phyloP scores from a whole-genome alignment of 2,113 vertebrate genomes.

The Neogale vison region DNA sequence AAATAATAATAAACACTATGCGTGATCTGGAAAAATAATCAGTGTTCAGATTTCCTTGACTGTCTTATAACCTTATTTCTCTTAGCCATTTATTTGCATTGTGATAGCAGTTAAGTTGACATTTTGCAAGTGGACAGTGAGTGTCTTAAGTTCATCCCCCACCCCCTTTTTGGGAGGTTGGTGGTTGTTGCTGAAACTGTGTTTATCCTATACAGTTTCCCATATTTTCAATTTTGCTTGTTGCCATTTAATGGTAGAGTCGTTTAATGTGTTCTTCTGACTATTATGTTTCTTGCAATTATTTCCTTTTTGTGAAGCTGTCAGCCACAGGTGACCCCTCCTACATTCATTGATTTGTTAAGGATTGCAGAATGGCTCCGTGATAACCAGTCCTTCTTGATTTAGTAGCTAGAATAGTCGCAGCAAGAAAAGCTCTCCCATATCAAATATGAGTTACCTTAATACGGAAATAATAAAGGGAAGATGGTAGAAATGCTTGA shows the following conservation, averaged over 20 bases:
- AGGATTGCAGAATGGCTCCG: not conserved
- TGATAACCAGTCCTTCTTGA: not conserved
- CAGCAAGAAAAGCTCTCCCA: not conserved
- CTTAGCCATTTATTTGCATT: not conserved
- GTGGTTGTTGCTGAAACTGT: not conserved
- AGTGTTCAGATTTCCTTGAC: not conserved
- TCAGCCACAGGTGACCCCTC: not conserved
- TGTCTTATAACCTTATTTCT: not conserved
- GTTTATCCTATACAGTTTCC: not conserved
- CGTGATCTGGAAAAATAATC: not conserved
- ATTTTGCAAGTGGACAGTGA: not conserved
- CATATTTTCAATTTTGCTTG: not conserved
- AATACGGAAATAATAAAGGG: not conserved
- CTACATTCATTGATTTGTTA: not conserved
- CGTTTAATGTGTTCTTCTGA: not conserved
- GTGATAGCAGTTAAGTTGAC: not conserved
- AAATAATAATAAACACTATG: not conserved
- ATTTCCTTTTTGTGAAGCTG: not conserved
- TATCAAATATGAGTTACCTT: not conserved
- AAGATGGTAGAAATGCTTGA: not conserved
- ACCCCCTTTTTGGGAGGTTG: not conserved
- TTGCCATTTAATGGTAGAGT: not conserved
- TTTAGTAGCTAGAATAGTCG: not conserved
- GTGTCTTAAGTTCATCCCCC: not conserved
- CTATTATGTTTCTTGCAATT: not conserved